Conservation (phyloP, 2,888 invertebrate species). For the Drosophila mulleri region DNA sequence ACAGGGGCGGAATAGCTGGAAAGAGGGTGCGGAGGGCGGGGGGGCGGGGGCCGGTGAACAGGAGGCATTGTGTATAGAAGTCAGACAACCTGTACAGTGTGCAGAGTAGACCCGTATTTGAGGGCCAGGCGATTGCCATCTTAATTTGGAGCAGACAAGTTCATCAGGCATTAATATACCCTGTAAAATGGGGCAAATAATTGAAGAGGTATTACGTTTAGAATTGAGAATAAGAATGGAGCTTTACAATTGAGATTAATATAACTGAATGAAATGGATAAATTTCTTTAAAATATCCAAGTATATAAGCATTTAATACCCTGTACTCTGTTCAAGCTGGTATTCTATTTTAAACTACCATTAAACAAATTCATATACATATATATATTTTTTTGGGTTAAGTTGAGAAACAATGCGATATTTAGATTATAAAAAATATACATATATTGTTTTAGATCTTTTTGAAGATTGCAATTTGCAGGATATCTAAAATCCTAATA, state of each 20-base stretch:
- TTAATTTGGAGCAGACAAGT: slow-evolving; percentile 42
- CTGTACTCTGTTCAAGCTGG: neutral
- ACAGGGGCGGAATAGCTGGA: neutral
- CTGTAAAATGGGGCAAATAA: neutral
- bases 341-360: neutral
- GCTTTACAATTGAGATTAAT: neutral
- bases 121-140: slow-evolving; percentile 23
- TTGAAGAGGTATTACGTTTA: no score
- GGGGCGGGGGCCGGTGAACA: neutral
- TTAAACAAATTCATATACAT: neutral
- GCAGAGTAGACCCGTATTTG: slow-evolving; percentile 19
- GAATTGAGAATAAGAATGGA: neutral
- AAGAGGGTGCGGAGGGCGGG: neutral
- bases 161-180: slow-evolving; percentile 29
- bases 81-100: slow-evolving; percentile 19
- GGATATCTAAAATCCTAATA: slow-evolving; percentile 9
- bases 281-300: neutral
- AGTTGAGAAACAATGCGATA: no score
- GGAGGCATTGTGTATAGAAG: neutral
- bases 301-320: neutral
- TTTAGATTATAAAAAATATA: no score
- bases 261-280: fast-evolving
- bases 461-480: neutral
- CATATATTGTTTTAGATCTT: neutral
- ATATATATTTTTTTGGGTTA: neutral